Conservation (phyloP, 1,140 invertebrate genomes). For the Diabrotica virgifera region DNA sequence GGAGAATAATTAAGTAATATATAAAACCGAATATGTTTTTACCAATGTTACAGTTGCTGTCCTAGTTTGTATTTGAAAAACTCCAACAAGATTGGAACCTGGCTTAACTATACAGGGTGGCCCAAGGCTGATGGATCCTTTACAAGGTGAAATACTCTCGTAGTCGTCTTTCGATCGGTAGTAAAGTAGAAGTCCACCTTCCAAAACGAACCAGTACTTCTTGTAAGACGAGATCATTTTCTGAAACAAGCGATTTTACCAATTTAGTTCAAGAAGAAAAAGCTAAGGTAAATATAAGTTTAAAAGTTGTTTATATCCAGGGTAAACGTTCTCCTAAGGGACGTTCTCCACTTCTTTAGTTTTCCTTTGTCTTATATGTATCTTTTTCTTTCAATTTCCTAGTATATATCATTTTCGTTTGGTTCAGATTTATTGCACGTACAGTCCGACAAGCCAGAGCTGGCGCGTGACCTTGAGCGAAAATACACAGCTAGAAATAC, state of each 20-base stretch:
- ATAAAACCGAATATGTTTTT: constrained; percentile 23
- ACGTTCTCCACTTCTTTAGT: not conserved
- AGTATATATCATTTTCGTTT: too few relatives aligned
- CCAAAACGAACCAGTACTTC: constrained; percentile 56
- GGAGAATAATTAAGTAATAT: not conserved
- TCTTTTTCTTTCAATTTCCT: too few relatives aligned
- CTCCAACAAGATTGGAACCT: constrained; percentile 35
- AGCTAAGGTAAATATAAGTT: not conserved
- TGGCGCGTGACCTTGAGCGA: too few relatives aligned
- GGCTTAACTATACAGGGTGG: constrained; percentile 47
- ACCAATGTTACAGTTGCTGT: constrained; percentile 52
- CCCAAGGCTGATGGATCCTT: constrained; percentile 55
- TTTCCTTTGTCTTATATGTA: too few relatives aligned
- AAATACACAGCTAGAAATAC: too few relatives aligned
- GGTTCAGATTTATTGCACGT: too few relatives aligned
- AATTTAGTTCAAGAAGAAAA: not conserved
- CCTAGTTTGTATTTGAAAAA: constrained; percentile 50
- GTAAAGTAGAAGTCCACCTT: constrained; percentile 54
- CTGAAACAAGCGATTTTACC: constrained; percentile 34
- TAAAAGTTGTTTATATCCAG: constrained; percentile 12
- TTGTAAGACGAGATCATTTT: constrained; percentile 52
- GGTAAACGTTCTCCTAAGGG: not conserved
- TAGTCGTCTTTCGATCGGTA: constrained; percentile 55
- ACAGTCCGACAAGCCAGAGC: too few relatives aligned
- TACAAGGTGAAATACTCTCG: constrained; percentile 52